Evolutionary conservation across 2,888 invertebrate species (phyloP), one percentile per base, ranked within the genome.

Genomic region (Cephus pygmeus): DNA sequence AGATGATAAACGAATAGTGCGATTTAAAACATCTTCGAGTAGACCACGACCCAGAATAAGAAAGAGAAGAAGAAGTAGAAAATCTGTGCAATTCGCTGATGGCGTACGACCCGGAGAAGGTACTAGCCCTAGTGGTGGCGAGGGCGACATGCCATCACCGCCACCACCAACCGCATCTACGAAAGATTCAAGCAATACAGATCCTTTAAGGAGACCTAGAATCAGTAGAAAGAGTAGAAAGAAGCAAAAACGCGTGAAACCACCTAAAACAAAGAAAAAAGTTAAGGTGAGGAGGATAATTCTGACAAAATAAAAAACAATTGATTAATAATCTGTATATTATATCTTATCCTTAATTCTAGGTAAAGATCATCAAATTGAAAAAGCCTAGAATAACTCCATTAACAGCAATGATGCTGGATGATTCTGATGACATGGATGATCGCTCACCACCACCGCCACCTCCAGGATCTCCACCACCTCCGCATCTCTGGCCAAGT

Each of bases 21-120:
- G 23, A 56, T 56, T 56, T 23, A 56, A 56, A 23, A 56, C 56
- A 56, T 56, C 56, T 56, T 56, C 15, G 56, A 56, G 56, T 23
- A 77, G 82, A 79, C 80, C 82, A 12, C 80, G 82, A 81, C 78
- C 82, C 69, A 80, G 68, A 77, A 75, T 73, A 76, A 74, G 35
- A 73, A 79, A 81, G 74, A 77, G 69, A 75, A 83, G 79, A 56
- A 83, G 85, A 12, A 86, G 78, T 69, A 89, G 90, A 77, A 93
- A 93, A 83, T 92, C 91, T 11, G 94, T 94, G 3, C 93, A 93
- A 83, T 94, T 94, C 85, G 94, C 94, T 4, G 94, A 94, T 87
- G 94, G 94, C 4, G 91, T 94, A 31, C 92, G 92, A 79, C 94
- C 94, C 1, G 94, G 93, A 0, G 93, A 93, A 83, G 93, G 93